Evolutionary conservation across 2,888 invertebrate genomes (phyloP), one percentile per base, ranked within the genome.

Genomic region (Microctonus hyperodae): DNA sequence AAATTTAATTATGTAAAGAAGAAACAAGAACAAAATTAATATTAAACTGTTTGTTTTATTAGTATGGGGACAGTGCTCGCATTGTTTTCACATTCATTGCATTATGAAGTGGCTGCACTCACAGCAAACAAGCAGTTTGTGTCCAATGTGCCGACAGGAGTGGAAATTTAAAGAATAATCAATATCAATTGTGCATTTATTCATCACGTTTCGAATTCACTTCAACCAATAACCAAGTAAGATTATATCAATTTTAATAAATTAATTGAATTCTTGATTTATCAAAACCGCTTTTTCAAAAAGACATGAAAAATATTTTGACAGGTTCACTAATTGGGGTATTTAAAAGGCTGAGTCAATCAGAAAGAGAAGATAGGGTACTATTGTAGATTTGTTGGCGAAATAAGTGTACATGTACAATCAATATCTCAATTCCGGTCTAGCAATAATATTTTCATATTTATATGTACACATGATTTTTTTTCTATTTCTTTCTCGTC

Each of bases 1-100:
- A 13, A 22, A 50, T 22, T 20, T 40, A 28, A 60, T 51, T 35
- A 40, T 37, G 10, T 35, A 11, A 20, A 55, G 16, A 55, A 11
- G 2, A 55, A 28, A 56, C 40, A 40, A 58, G 16, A 61, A 44
- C 51, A 22, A 23, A 28, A 28, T 37, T 55, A 40, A 28, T 16
- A 6, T 20, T 31, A 13, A 56, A 33, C 40, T 51, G 51, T 13
- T 60, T 51, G 62, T 53, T 31, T 64, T 67, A 57, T 53, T 84
- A 88, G 98, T 98, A 74, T 98, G 97, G 96, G 98, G 99, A 69
- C 93, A 95, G 81, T 99, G 99, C 85, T 95, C 97, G 9, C 99
- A 99, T 86, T 98, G 98, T 86, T 99, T 99, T 86, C 99, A 99
- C 85, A 97, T 98, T 86, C 99, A 99, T 85, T 99, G 99, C 86